Evolutionary conservation across 2,113 vertebrate species (phyloP), one percentile per base, ranked within the genome.

Genomic region (Nerophis ophidion): DNA sequence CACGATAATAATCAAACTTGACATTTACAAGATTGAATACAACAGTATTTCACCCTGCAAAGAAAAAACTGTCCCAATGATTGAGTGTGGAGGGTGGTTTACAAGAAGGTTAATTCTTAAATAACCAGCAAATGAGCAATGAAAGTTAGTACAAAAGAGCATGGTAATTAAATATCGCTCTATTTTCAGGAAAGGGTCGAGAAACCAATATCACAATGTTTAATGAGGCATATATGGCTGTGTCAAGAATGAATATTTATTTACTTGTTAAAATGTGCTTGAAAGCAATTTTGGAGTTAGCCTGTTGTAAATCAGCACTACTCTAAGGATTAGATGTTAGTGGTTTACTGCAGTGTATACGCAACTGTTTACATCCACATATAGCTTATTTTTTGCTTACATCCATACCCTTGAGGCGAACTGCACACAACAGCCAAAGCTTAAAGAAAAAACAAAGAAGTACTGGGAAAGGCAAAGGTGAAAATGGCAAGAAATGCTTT

Each of bases 401-500:
- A 55, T 61, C 46, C 36, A 49, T 42, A 63, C 66, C 69, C 81
- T 76, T 34, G 2, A 62, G 77, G 78, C 72, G 47, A 64, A 63
- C 55, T 12, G 46, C n/a, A 53, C 42, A 62, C 45, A 65, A 63
- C 49, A 62, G 19, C 64, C 26, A 26, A 16, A 73, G 55, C 35
- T 70, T 59, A 57, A 68, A 65, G 42, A 60, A 54, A 54, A 61
- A 17, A 65, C 19, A 1, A 42, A 36, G 40, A 54, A 61, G 14
- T 33, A 57, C 65, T 34, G 9, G 46, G 49, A 64, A 34, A 63
- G 66, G 62, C 61, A 15, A 70, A 75, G 68, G 79, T 73, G 74
- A 77, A 65, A 75, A 71, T 19, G 66, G 35, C 57, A 70, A 66
- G 73, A 75, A 82, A 68, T 77, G 80, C 74, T 81, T 68, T 62